These are phyloP conservation scores for Flexamia atlantica DNA, from an alignment of 2,888 invertebrate species.

Conservation along the genomic window DNA sequence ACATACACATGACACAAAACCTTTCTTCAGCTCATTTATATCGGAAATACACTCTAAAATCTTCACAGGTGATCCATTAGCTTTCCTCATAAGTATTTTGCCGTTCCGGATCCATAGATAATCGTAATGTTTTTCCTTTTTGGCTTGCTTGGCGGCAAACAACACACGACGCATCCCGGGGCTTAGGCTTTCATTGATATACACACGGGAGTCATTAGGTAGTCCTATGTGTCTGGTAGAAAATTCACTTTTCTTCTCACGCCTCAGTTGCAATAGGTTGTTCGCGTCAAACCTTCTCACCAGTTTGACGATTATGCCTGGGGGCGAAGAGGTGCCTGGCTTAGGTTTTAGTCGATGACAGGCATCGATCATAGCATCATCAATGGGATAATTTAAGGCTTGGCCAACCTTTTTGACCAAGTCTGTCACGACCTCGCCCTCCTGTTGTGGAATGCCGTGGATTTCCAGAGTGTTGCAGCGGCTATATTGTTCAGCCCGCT, in stretches of 20 bases:
- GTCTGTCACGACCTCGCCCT: conserved; percentile 3
- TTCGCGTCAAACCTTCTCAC: background rate
- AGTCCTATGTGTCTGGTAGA: conserved; percentile 11
- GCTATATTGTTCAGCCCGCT: conserved; percentile 22
- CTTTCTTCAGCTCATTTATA: background rate
- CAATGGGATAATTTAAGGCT: conserved; percentile 4
- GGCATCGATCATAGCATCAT: conserved; percentile 20
- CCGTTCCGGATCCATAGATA: conserved; percentile 51
- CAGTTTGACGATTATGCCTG: conserved; percentile 39
- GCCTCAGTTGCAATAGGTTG: background rate
- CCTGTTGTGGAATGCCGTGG: conserved; percentile 2
- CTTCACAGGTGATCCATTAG: conserved; percentile 12
- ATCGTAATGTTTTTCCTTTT: conserved; percentile 25
- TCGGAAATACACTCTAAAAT: background rate
- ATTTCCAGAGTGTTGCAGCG: conserved; percentile 23
- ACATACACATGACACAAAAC: background rate
- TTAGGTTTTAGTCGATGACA: conserved; percentile 19
- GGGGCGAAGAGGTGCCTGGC: background rate
- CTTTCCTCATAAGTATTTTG: conserved; percentile 55
- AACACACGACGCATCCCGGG: conserved; percentile 20
- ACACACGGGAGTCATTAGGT: background rate
- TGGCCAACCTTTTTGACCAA: conserved; percentile 19
- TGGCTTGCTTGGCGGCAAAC: conserved; percentile 11
- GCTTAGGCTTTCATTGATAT: conserved; percentile 51
- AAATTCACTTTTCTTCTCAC: conserved; percentile 1